phyloP scores from a whole-genome alignment of 1,140 invertebrate genomes.

The Drosophila erecta region DNA sequence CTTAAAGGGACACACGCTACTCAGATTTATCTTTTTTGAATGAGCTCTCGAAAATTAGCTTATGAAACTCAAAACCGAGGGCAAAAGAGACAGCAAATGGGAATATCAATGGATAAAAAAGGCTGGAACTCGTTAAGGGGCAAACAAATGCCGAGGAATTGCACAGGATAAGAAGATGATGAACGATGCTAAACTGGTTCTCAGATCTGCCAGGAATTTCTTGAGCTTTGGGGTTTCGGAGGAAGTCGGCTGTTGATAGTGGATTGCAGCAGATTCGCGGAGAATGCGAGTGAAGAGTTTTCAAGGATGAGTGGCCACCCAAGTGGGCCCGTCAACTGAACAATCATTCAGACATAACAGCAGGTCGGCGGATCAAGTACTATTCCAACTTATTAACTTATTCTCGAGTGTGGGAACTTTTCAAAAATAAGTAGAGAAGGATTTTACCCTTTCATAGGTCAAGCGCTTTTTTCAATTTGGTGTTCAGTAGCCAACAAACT shows the following conservation, averaged over 20 bases:
- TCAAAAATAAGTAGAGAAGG: neutral
- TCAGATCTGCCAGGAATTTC: conserved; percentile 28
- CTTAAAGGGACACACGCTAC: conserved; percentile 41
- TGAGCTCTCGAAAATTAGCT: conserved; percentile 44
- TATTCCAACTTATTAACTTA: conserved; percentile 34
- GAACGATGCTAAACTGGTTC: conserved; percentile 44
- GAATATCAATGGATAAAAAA: conserved; percentile 39
- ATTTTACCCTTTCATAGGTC: neutral
- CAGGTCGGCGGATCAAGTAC: conserved; percentile 24
- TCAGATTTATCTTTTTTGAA: conserved; percentile 43
- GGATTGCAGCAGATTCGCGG: conserved; percentile 28
- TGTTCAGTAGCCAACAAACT: neutral
- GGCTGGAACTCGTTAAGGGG: conserved; percentile 32
- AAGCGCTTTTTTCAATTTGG: too few species aligned
- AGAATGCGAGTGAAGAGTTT: conserved; percentile 23
- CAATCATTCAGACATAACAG: conserved; percentile 24
- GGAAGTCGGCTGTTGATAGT: conserved; percentile 34
- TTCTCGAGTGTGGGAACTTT: conserved; percentile 24
- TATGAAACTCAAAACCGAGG: conserved; percentile 38
- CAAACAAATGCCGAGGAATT: conserved; percentile 29
- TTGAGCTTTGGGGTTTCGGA: conserved; percentile 20
- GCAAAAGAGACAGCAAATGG: neutral
- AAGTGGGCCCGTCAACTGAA: conserved; percentile 31
- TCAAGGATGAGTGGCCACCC: conserved; percentile 37
- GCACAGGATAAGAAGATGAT: conserved; percentile 38